Percentiles rank a stretch among this genome's conserved stretches.
phyloP scores from a whole-genome alignment of 2,797 vertebrate species.

The Mareca strepera region DNA sequence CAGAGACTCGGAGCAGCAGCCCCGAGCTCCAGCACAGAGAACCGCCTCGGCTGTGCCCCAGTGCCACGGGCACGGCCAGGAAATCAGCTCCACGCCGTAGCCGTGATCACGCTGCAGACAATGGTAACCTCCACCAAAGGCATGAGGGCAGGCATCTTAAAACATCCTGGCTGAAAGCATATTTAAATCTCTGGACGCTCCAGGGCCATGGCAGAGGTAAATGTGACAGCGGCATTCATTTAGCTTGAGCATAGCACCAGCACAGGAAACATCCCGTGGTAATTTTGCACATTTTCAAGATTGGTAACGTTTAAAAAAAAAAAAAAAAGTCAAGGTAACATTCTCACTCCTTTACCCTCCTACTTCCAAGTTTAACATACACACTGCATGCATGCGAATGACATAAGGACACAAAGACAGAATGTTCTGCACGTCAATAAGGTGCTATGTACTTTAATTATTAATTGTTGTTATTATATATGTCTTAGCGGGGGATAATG shows the following conservation, averaged over 20 bases:
- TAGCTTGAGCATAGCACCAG: neutral
- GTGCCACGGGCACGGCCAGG: rapidly evolving
- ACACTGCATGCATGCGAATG: rapidly evolving
- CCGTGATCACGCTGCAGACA: rapidly evolving
- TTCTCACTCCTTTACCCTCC: neutral
- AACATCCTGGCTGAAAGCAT: neutral
- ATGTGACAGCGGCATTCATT: rapidly evolving
- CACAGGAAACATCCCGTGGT: neutral
- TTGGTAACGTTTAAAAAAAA: neutral
- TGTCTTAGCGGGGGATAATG: neutral
- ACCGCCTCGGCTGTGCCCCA: neutral
- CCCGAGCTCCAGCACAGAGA: neutral
- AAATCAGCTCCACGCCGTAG: neutral
- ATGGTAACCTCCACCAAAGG: neutral
- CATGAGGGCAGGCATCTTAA: rapidly evolving
- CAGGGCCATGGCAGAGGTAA: neutral
- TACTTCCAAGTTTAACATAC: neutral
- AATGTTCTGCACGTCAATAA: neutral
- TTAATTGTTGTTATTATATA: conserved; percentile 4
- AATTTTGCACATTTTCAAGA: neutral
- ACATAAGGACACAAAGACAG: neutral
- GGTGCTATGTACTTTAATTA: neutral
- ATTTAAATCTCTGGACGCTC: neutral
- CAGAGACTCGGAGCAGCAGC: neutral
- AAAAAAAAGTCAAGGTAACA: neutral